Evolutionary conservation across 2,888 invertebrate species (phyloP).

Genomic region (Ashinkailepas kermadecensis): DNA sequence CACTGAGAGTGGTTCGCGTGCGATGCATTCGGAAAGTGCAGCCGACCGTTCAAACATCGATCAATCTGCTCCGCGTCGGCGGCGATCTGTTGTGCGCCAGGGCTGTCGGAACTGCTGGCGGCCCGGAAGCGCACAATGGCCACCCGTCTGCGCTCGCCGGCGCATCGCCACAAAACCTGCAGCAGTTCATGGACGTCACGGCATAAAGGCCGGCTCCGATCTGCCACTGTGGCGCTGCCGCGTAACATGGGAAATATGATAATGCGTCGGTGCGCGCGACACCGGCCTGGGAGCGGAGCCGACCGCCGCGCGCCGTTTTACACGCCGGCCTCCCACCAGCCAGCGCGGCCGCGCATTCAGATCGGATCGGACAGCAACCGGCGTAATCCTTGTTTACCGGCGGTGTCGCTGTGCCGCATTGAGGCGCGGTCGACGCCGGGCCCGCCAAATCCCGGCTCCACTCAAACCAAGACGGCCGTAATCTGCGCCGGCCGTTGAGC

Average conservation of each 20-base stretch:
- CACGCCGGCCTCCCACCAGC: not conserved
- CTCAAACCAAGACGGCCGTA: constrained; percentile 15
- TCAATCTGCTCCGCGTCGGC: no score
- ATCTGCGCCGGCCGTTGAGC: not conserved
- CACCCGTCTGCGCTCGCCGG: no score
- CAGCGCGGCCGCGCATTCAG: not conserved
- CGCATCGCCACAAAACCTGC: no score
- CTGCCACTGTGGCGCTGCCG: not conserved
- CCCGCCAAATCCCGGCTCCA: constrained; percentile 2
- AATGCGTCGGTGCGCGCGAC: not conserved
- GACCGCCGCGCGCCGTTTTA: not conserved
- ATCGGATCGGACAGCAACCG: not conserved
- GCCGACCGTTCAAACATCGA: no score
- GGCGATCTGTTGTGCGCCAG: no score
- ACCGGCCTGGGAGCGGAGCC: not conserved
- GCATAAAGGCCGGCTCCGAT: not conserved
- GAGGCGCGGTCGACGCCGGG: not conserved
- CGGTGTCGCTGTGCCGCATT: not conserved
- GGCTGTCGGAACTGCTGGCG: no score
- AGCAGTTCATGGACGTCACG: not conserved
- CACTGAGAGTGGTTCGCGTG: no score
- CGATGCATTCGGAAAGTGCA: no score
- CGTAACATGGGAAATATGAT: constrained; percentile 4
- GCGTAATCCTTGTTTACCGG: constrained; percentile 17
- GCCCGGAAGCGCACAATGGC: no score